These are phyloP conservation scores for Passer domesticus DNA, from an alignment of 2,113 vertebrate genomes.

Conservation along the genomic window DNA sequence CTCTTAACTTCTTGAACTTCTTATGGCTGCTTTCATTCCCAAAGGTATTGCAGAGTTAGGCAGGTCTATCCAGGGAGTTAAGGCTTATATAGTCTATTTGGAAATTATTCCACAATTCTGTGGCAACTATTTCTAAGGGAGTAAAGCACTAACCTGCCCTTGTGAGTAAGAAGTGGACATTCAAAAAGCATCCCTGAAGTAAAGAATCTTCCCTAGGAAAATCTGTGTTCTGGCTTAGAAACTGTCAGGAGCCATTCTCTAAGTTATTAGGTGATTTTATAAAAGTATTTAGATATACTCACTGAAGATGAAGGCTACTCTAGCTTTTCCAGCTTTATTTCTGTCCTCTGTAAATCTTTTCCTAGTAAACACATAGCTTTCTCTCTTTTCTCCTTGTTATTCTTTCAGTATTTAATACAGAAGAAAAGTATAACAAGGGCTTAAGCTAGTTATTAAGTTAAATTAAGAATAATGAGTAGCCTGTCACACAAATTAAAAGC, in stretches of 20 bases:
- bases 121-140: not conserved
- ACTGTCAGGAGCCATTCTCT: not conserved
- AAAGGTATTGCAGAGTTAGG: not conserved
- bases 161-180: not conserved
- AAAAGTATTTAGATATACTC: not conserved
- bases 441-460: conserved; percentile 26
- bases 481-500: not conserved
- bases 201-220: not conserved
- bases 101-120: not conserved
- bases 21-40: not conserved
- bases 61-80: not conserved
- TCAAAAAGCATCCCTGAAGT: not conserved
- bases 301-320: not conserved
- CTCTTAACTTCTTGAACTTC: not conserved
- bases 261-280: not conserved
- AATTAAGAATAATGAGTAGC: conserved; percentile 16
- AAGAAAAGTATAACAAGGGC: not conserved
- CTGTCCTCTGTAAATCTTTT: not conserved
- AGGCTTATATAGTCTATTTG: not conserved
- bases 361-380: not conserved
- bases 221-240: not conserved
- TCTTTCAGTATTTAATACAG: not conserved
- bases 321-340: not conserved
- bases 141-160: not conserved
- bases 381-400: not conserved